Evolutionary conservation across 2,888 invertebrate genomes (phyloP), one percentile per base, ranked within the genome.

Genomic region (Chrysolina haemoptera): DNA sequence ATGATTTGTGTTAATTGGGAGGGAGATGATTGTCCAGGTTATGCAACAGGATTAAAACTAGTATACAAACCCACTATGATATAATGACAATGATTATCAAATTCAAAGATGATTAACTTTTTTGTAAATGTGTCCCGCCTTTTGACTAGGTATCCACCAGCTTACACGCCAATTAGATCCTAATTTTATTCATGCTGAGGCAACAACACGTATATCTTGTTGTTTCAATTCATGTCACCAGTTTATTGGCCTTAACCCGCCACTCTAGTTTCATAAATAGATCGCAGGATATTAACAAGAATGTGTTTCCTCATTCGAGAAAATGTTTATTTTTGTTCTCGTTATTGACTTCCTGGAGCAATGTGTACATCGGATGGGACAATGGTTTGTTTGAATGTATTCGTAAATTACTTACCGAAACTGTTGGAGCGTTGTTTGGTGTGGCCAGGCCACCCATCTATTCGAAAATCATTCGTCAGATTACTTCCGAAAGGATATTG

Each of bases 291-390:
- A 73, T 71, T 73, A 68, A 71, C 70, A 66, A 62, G 59, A 73
- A 62, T 43, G 55, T 43, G 69, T 71, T 73, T 71, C 73, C 74
- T 74, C 71, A 67, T 76, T 76, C 46, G 59, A n/a, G 59, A n/a
- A 41, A 63, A 73, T 73, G 71, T 71, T 71, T 76, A 69, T 76
- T 73, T 71, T 68, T 35, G 68, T 64, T 43, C 62, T 64, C 53
- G 48, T 74, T 64, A 74, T 71, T 71, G 63, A 71, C 67, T 74
- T 71, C 74, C 74, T 74, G 16, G 20, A 69, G 59, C 59, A 59
- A 35, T 62, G 27, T 68, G 50, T 73, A 69, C 65, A 69, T 59
- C 43, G 12, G 9, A 40, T 62, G 35, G 14, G 22, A 59, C 59
- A 59, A 59, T 59, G 59, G 59, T 35, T 59, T 16, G 22, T 59